Evolutionary conservation across 2,113 vertebrate species (phyloP).

Genomic region (Lepus americanus): DNA sequence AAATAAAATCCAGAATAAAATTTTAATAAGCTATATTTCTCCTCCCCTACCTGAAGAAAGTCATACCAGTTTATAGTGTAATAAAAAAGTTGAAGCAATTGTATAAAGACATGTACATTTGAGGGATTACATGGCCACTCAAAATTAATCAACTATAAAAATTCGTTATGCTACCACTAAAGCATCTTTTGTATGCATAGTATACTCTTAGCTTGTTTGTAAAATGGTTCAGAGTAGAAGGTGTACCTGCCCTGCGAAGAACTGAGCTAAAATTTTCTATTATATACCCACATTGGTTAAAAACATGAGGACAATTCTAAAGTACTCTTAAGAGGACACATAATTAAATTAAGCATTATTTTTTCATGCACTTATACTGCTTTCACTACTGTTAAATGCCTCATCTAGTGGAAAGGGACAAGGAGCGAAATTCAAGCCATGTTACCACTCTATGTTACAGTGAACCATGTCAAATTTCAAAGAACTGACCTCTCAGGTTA

Average conservation of each 20-base stretch:
- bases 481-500: not conserved
- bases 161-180: not conserved
- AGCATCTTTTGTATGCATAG: not conserved
- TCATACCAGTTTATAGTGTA: not conserved
- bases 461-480: not conserved
- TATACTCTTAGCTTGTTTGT: not conserved
- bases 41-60: not conserved
- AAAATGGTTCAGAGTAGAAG: not conserved
- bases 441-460: too few species aligned
- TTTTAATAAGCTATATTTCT: constrained; percentile 14
- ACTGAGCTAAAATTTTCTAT: not conserved
- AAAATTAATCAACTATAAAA: constrained; percentile 4
- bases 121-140: not conserved
- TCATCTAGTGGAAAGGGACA: constrained; percentile 44
- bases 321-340: not conserved
- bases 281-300: not conserved
- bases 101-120: not conserved
- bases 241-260: not conserved
- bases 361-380: not conserved
- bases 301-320: not conserved
- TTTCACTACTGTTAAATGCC: not conserved
- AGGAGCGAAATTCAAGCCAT: not conserved
- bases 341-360: not conserved
- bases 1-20: not conserved
- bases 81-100: not conserved